Evolutionary conservation across 2,888 invertebrate genomes (phyloP).

Genomic region (Caenorhabditis becei): DNA sequence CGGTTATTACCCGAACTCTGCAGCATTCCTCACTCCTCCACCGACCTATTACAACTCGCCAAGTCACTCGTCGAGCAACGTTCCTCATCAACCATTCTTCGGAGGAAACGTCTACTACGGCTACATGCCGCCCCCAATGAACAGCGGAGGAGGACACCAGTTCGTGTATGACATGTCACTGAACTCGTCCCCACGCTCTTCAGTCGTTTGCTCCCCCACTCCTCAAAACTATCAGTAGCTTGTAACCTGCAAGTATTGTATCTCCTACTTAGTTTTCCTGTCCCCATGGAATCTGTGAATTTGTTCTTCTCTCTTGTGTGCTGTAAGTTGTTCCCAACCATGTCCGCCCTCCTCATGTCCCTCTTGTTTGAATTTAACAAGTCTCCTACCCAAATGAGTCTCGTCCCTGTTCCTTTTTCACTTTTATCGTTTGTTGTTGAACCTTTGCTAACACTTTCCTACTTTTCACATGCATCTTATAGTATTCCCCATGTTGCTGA

Average conservation of each 20-base stretch:
- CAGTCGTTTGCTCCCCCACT: slow-evolving; percentile 3
- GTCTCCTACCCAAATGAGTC: neutral
- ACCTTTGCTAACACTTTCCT: slow-evolving; percentile 9
- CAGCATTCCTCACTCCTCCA: slow-evolving; percentile 42
- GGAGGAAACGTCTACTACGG: slow-evolving; percentile 47
- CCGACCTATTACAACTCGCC: slow-evolving; percentile 33
- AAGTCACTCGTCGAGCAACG: slow-evolving; percentile 7
- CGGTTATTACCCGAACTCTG: slow-evolving; percentile 19
- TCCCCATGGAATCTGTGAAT: slow-evolving; percentile 29
- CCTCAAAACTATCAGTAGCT: neutral
- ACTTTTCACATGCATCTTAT: slow-evolving; percentile 7
- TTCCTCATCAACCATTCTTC: slow-evolving; percentile 22
- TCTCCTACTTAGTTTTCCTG: neutral
- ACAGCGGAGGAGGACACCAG: slow-evolving; percentile 6
- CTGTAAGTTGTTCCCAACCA: slow-evolving; percentile 29
- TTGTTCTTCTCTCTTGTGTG: slow-evolving; percentile 10
- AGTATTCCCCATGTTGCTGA: neutral
- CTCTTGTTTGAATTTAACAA: slow-evolving; percentile 7
- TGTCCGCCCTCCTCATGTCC: neutral
- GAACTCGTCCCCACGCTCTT: neutral
- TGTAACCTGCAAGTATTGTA: too few relatives aligned
- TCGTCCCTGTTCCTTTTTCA: slow-evolving; percentile 3
- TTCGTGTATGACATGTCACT: neutral
- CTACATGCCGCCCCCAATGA: slow-evolving; percentile 29
- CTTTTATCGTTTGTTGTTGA: neutral